Base-by-base conservation (phyloP, 2,888 invertebrate genomes). In the Sminthurinus aureus region DNA sequence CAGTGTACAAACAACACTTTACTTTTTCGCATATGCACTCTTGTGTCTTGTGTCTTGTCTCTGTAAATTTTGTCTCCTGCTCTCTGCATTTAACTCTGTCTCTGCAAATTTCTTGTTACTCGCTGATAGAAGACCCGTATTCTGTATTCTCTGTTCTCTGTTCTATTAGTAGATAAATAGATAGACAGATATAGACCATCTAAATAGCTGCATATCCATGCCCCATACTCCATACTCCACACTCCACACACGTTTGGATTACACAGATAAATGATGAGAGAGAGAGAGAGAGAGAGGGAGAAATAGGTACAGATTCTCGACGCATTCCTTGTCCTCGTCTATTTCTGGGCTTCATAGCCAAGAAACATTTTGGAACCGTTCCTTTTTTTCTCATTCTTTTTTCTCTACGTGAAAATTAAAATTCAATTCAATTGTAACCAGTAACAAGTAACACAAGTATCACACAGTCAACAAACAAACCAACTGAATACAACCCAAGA, bases 251-350 rank as follows among this genome's bases (percentile, higher is more conserved):
- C 38, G 3, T 38, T 38, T 38, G 38, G 38, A 38, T 38, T 38
- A 38, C 38, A 38, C 38, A 38, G 38, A 38, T 38, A 38, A 38
- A 38, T 38, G 6, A 38, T 38, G 38, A 22, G 24, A 64, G 58
- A 77, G 76, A 51, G 38, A 38, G 20, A 24, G 3, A n/a, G n/a
- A 66, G 9, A 38, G 12, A 69, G 26, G 51, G 50, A 69, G 11
- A 20, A 81, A 58, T 74, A 26, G 64, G 73, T 73, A 58, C 26
- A 81, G 64, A 81, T 38, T 74, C 64, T 73, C 58, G 74, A 58
- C 50, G 51, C 38, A 64, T 18, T 81, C n/a, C n/a, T 50, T 81
- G 81, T 75, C 81, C 81, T 81, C 81, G 81, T 81, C 81, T 81
- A 81, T 81, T 81, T 81, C 81, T 73, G 74, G 81, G 74, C 52